phyloP scores from a whole-genome alignment of 2,888 invertebrate species.

The Callyntrura sp. region DNA sequence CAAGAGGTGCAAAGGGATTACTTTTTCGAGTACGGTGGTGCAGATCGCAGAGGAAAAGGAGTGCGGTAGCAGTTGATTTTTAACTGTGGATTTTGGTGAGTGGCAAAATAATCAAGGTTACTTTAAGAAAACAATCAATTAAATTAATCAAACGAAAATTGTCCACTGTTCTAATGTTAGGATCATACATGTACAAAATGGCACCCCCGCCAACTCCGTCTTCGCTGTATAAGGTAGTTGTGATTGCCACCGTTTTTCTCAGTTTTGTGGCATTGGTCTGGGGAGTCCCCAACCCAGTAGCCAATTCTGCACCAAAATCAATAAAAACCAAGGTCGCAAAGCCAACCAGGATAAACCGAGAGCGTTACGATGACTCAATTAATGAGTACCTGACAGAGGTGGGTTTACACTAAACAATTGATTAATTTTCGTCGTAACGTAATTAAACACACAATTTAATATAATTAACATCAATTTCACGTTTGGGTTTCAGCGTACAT shows the following conservation, averaged over 20 bases:
- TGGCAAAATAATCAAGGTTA: too few species aligned
- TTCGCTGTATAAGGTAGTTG: conserved; percentile 12
- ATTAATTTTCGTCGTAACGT: too few species aligned
- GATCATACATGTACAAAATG: too few species aligned
- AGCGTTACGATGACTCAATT: conserved; percentile 90
- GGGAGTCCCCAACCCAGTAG: conserved; percentile 64
- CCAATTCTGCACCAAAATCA: conserved; percentile 62
- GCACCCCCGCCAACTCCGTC: not conserved
- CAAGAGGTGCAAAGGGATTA: too few species aligned
- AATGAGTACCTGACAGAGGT: conserved; percentile 94
- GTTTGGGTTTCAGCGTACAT: conserved; percentile 91
- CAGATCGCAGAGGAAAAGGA: too few species aligned
- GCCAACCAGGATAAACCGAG: conserved; percentile 71
- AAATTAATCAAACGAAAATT: too few species aligned
- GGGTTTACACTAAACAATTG: too few species aligned
- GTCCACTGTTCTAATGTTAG: too few species aligned
- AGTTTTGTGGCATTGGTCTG: conserved; percentile 5
- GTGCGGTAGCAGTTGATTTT: too few species aligned
- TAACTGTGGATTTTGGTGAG: not conserved
- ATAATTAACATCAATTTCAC: not conserved
- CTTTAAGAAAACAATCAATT: too few species aligned
- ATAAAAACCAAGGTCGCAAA: conserved; percentile 65
- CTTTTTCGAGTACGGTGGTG: too few species aligned
- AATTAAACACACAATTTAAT: conserved; percentile 54
- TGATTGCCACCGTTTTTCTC: conserved; percentile 17